Base-by-base conservation (phyloP, 2,797 vertebrate species). In the Gymnothorax javanicus region DNA sequence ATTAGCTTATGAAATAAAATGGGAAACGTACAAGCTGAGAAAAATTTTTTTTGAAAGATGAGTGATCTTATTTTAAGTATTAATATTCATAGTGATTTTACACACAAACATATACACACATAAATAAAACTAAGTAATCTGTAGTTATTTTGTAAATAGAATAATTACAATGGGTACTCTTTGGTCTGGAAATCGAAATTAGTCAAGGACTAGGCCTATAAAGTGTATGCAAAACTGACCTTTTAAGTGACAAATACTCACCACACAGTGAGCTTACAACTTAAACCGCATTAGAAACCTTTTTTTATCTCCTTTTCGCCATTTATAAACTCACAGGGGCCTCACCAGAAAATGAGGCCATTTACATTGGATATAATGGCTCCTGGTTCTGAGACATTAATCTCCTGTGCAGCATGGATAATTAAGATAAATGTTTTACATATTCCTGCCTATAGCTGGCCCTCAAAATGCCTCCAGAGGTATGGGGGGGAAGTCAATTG, bases 341-440 rank as follows among this genome's bases (percentile, higher is more conserved):
- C 25, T 84, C 54, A 84, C 56, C 71, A 75, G 56, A 57, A 67
- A 75, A 57, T 15, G 12, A 0, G 50, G 33, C 25, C 25, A 52
- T 84, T 56, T 84, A 58, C 20, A 95, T 96, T 96, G 96, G 95
- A 93, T 91, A 89, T 86, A 90, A 94, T 95, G 95, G 95, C 94
- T 93, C 92, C 71, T 77, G 94, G 94, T 93, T 77, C 94, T 90
- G 93, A 95, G 94, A 92, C 93, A 95, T 96, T 94, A 94, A 95
- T 95, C 96, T 95, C 96, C 95, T 92, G 95, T 94, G 93, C 94
- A 58, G 86, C 82, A 54, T 33, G 75, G 82, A 84, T 96, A 96
- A 97, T 97, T 96, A 95, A 96, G 96, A 96, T 95, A 96, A 96
- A 96, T 97, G 95, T 94, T 94, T 94, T 96, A 95, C 95, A 96